Evolutionary conservation across 2,113 vertebrate genomes (phyloP), one percentile per base, ranked within the genome.

Genomic region (Synchiropus splendidus): DNA sequence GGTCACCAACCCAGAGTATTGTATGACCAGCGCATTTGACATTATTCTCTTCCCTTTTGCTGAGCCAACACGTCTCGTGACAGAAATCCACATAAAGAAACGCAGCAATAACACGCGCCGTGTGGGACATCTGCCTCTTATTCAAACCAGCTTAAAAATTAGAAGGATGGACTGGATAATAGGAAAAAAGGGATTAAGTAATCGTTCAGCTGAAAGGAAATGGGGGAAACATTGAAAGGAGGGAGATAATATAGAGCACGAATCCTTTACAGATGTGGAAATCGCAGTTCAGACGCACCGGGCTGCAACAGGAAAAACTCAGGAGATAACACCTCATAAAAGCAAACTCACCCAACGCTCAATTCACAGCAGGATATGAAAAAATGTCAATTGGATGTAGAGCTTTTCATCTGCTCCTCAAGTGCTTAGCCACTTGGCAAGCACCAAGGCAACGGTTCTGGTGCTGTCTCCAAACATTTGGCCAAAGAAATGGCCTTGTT

Each of bases 181-280:
- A 4, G 51, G 11, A 11, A 21, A 48, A 45, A 16, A 37, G 13
- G 59, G 41, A 39, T 53, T 34, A 58, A 62, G 57, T 36, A 15
- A 14, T 17, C 51, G 41, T 42, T 46, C 45, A 56, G 42, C 34
- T 48, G 21, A n/a, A 18, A 42, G 51, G 53, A 64, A 60, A 41
- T 48, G 51, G 57, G 44, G 39, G 55, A 36, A 58, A 68, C 43
- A 54, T 61, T 48, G 53, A 45, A 48, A 30, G 36, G 31, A 62
- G 51, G 57, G 55, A 59, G 62, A 74, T 67, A 62, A 65, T 72
- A 70, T 61, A 65, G 67, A 74, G 61, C 71, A 59, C 64, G 65
- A 69, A 75, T 70, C 58, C 61, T 18, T 58, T 11, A 54, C 71
- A 81, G 66, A 74, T 75, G 71, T 71, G 59, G 16, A 62, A 60